Base-by-base conservation (phyloP, 1,140 invertebrate genomes). In the Sycobia sp. region DNA sequence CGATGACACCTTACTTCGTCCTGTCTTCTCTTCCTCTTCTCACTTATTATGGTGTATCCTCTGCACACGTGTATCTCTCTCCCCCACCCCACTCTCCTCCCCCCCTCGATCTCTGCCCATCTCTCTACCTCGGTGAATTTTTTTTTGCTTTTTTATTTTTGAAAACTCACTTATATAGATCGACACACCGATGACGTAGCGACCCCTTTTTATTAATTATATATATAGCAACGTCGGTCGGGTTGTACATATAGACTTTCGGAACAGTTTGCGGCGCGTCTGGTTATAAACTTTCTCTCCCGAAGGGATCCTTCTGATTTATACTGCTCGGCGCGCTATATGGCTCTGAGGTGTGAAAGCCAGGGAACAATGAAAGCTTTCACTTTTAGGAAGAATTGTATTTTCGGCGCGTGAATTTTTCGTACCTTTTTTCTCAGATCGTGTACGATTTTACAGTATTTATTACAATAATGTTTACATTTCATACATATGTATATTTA, bases 1-100 rank as follows among this genome's bases (percentile, higher is more conserved):
- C 58, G 58, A 65, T 58, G 61, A 70, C 56, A 67, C 65, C 39
- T 44, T 53, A 55, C 18, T 27, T 16, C 39, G n/a, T 43, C 34
- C 7, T 25, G 16, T 23, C 20, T 32, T 18, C 14, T 64, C n/a
- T 13, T 25, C 27, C 14, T 38, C 29, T 27, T 53, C 39, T 23
- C 20, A 18, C n/a, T n/a, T n/a, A n/a, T n/a, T n/a, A n/a, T n/a
- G n/a, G n/a, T n/a, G n/a, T n/a, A n/a, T n/a, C n/a, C n/a, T n/a
- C n/a, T n/a, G n/a, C n/a, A n/a, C n/a, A n/a, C n/a, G n/a, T n/a
- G n/a, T n/a, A n/a, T n/a, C n/a, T 49, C 4, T 29, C n/a, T 57
- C 18, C 29, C 36, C 23, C 16, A 36, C 47, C 14, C 22, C 44
- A 18, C 23, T 34, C 44, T 32, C 22, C 18, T 49, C 29, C 4